phyloP scores from a whole-genome alignment of 1,140 invertebrate species.

The Aphis gossypii region DNA sequence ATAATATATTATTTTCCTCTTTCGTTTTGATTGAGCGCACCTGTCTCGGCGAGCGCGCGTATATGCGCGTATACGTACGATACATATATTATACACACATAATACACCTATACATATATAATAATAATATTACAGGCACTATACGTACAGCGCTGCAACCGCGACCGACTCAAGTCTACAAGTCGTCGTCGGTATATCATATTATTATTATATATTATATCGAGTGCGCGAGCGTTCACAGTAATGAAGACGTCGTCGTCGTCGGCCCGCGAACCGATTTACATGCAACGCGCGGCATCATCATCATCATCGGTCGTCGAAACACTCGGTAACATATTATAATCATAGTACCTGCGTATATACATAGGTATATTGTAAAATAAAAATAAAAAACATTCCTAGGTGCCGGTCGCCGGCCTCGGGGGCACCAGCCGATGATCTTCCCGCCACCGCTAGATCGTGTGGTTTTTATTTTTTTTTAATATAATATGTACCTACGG shows the following conservation, averaged over 20 bases:
- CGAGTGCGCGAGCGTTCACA: background rate
- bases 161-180: background rate
- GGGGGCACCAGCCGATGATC: background rate
- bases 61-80: background rate
- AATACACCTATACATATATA: background rate
- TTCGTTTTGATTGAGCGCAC: background rate
- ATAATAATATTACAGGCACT: background rate
- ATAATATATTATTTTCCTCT: background rate
- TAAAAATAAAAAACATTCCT: conserved; percentile 33
- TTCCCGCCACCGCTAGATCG: background rate
- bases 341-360: background rate
- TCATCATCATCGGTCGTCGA: background rate
- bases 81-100: background rate
- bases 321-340: background rate
- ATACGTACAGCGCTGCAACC: background rate
- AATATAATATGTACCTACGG: background rate
- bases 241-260: conserved; percentile 45
- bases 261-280: background rate
- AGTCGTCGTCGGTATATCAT: background rate
- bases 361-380: background rate
- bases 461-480: background rate
- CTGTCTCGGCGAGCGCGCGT: background rate
- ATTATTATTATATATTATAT: background rate
- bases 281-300: conserved; percentile 15
- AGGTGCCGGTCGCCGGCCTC: conserved; percentile 39